Base-by-base conservation (phyloP, 2,888 invertebrate genomes). In the Ochropacha duplaris region DNA sequence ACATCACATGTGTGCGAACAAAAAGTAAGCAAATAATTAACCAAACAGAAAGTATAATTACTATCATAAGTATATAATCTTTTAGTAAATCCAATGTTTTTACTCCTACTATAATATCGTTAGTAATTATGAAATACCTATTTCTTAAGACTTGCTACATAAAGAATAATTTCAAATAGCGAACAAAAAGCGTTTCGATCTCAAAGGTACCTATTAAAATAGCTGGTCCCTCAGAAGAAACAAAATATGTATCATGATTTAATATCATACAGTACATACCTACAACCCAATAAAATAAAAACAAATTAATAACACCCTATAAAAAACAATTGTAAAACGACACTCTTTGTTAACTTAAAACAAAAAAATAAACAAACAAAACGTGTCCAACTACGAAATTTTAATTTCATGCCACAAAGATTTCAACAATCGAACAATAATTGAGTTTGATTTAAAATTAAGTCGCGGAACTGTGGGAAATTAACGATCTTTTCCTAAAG, bases 401-500 rank as follows among this genome's bases (percentile, higher is more conserved):
- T 73, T 61, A 86, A 88, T 88, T 87, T 88, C 85, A 87, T 74
- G 86, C 68, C 57, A 55, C 69, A 81, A 87, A 82, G 79, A 75
- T 54, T 61, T 54, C 22, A 31, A 52, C 60, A 68, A 66, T 66
- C 58, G 54, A 62, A 60, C 19, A 56, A 63, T 3, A 61, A 51
- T 49, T 57, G 54, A 44, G 22, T 56, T 55, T 50, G n/a, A 50
- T 24, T 56, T 51, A 19, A 28, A 39, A 14, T 51, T 26, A 34
- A 31, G 28, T 49, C 49, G 39, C 9, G 19, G 19, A n/a, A 26
- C 51, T 39, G 28, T 31, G 19, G 14, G 44, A 49, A 14, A 28
- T 22, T 16, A 16, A 11, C 24, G 39, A 39, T 36, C 24, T 14
- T 39, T 3, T 22, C 12, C 24, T 24, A 31, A 59, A 50, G 54